Conservation (phyloP, 2,888 invertebrate species). For the Drosophila prostipennis region DNA sequence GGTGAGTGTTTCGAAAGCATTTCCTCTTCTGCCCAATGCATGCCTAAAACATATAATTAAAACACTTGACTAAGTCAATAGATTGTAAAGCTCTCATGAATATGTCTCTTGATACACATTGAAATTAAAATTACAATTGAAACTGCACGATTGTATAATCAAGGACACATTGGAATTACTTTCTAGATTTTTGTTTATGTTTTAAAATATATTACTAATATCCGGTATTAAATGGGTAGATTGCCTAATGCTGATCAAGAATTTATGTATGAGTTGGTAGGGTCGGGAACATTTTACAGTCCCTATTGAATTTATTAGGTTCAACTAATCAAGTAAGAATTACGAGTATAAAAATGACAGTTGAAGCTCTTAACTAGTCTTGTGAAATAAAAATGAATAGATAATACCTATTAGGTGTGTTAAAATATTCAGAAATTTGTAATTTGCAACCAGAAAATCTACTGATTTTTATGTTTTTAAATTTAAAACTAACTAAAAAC, state of each 20-base stretch:
- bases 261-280: not conserved
- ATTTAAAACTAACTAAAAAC: no score
- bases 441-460: no score
- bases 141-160: not conserved
- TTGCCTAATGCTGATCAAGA: not conserved
- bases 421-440: no score
- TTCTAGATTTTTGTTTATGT: not conserved
- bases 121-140: not conserved
- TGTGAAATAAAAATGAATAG: no score
- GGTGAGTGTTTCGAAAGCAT: constrained; percentile 6
- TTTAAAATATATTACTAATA: not conserved
- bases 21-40: constrained; percentile 4
- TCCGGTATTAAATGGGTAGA: not conserved
- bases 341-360: not conserved
- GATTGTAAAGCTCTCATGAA: no score
- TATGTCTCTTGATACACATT: not conserved
- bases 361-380: not conserved
- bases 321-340: not conserved
- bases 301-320: not conserved
- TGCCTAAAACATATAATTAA: constrained; percentile 6
- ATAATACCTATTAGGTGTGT: no score
- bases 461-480: no score
- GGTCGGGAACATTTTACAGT: not conserved
- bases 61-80: not conserved
- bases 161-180: not conserved